Percentiles rank a stretch among this genome's conserved stretches.
These are phyloP conservation scores for Caenorhabditis remanei DNA, from an alignment of 1,140 invertebrate genomes.

Conservation along the genomic window DNA sequence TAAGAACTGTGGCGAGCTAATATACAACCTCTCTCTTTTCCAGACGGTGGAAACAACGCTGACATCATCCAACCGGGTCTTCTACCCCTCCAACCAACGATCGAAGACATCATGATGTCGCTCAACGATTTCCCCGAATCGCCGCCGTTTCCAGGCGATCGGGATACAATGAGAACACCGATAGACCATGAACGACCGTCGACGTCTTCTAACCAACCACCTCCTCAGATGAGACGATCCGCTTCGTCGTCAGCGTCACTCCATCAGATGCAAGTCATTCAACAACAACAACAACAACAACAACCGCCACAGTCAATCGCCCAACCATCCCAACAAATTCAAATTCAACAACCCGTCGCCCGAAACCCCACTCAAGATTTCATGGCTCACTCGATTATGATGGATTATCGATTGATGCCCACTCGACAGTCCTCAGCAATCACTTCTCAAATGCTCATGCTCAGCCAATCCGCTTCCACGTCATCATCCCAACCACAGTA, in stretches of 20 bases:
- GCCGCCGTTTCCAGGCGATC: constrained; percentile 27
- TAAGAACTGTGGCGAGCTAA: too few species aligned
- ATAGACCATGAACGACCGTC: constrained; percentile 21
- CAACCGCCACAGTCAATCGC: neutral
- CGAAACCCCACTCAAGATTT: constrained; percentile 37
- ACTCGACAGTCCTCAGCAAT: constrained; percentile 57
- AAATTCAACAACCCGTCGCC: constrained; percentile 37
- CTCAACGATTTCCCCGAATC: constrained; percentile 47
- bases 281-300: constrained; percentile 50
- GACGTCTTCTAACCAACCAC: neutral
- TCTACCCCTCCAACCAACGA: constrained; percentile 92
- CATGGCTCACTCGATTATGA: constrained; percentile 19
- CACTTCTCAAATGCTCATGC: constrained; percentile 62
- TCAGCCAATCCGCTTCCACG: constrained; percentile 39
- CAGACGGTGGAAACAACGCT: constrained; percentile 82
- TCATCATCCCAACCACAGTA: constrained; percentile 62
- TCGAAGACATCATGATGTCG: constrained; percentile 88
- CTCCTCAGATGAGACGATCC: constrained; percentile 54
- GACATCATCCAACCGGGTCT: constrained; percentile 98
- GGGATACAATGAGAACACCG: constrained; percentile 28
- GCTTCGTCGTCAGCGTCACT: constrained; percentile 37
- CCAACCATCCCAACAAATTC: constrained; percentile 37
- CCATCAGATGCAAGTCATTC: constrained; percentile 27
- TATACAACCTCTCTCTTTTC: too few species aligned
- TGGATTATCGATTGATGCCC: constrained; percentile 58